Conservation (phyloP, 2,797 vertebrate genomes). For the Pogonophryne albipinna region DNA sequence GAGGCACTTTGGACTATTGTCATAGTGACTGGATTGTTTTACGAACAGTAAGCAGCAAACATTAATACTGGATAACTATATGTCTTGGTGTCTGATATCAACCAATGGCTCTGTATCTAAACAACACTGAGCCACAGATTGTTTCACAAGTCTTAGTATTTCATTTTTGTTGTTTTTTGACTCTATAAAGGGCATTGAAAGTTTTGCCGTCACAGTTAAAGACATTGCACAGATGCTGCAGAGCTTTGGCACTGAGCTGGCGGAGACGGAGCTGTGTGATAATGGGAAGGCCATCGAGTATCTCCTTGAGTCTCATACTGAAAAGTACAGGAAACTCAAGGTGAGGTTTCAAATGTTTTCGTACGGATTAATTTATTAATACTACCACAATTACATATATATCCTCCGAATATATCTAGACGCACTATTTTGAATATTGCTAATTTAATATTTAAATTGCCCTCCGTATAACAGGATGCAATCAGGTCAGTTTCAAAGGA, state of each 20-base stretch:
- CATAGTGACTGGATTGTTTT: conserved; percentile 97
- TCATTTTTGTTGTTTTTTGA: not conserved
- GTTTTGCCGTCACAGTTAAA: conserved; percentile 96
- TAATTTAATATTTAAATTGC: not conserved
- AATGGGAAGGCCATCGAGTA: conserved; percentile 88
- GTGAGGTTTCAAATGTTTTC: conserved; percentile 66
- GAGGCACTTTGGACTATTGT: conserved; percentile 95
- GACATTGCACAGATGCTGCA: conserved; percentile 97
- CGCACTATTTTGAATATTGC: conserved; percentile 5
- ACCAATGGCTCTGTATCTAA: not conserved
- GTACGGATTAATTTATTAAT: not conserved
- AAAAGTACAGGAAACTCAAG: conserved; percentile 94
- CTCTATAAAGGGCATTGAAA: conserved; percentile 92
- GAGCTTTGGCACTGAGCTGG: conserved; percentile 93
- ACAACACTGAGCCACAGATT: not conserved
- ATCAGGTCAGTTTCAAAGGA: conserved; percentile 93
- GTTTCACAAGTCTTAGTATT: not conserved
- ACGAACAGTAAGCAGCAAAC: conserved; percentile 88
- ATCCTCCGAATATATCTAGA: not conserved
- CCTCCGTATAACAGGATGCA: conserved; percentile 84
- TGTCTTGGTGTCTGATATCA: not conserved
- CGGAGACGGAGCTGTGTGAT: conserved; percentile 90
- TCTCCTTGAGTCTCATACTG: conserved; percentile 89
- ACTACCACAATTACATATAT: too few species aligned
- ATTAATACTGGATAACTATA: too few species aligned